These are phyloP conservation scores for Liopterus haemorrhoidalis DNA, from an alignment of 2,888 invertebrate genomes.

Conservation along the genomic window DNA sequence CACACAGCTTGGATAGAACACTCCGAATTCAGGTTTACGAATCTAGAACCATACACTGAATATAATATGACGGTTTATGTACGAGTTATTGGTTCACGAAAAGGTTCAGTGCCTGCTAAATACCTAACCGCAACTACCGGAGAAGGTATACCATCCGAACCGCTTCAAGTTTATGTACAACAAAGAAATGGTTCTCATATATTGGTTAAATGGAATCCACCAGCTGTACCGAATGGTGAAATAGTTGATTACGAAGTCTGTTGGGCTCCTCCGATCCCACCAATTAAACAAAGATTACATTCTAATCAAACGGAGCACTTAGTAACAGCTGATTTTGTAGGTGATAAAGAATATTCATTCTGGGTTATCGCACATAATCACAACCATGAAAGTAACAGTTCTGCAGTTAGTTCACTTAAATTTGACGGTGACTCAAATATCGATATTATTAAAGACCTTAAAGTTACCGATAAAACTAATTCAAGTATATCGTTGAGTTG, in stretches of 20 bases:
- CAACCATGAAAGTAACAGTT: conserved; percentile 55
- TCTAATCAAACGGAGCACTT: conserved; percentile 49
- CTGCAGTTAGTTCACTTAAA: conserved; percentile 52
- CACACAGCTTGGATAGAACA: conserved; percentile 57
- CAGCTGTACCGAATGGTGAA: conserved; percentile 56
- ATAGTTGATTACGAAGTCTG: conserved; percentile 59
- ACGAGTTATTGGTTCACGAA: conserved; percentile 50
- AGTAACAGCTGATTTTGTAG: conserved; percentile 52
- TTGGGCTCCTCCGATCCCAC: conserved; percentile 60
- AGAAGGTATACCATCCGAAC: conserved; percentile 66
- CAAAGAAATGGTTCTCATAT: conserved; percentile 62
- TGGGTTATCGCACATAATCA: conserved; percentile 68
- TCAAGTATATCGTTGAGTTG: conserved; percentile 56
- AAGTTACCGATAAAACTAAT: conserved; percentile 47
- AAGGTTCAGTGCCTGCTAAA: conserved; percentile 59
- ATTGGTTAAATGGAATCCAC: conserved; percentile 63
- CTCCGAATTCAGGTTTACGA: conserved; percentile 55
- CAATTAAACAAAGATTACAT: conserved; percentile 45
- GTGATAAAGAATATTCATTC: conserved; percentile 61
- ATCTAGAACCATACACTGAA: conserved; percentile 62
- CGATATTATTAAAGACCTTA: conserved; percentile 54
- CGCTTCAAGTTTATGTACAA: conserved; percentile 57
- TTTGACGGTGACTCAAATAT: conserved; percentile 63
- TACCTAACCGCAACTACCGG: conserved; percentile 59
- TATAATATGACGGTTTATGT: conserved; percentile 78